Percentiles rank a stretch among this genome's conserved stretches.
Evolutionary conservation across 2,113 vertebrate species (phyloP).

Genomic region (Spea bombifrons): DNA sequence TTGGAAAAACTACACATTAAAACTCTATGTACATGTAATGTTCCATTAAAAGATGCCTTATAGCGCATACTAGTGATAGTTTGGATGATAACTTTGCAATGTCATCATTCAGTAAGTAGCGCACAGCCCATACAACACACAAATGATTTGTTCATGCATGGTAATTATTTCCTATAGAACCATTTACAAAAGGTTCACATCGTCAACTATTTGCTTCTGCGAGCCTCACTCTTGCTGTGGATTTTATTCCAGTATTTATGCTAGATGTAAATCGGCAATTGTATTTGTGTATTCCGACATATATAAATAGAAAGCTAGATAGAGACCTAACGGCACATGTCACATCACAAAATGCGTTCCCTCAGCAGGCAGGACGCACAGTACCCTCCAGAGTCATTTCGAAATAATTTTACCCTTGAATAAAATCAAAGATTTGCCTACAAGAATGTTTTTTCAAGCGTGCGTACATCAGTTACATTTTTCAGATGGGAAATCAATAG

Average conservation of each 20-base stretch:
- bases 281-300: slow-evolving; percentile 26
- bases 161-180: no score
- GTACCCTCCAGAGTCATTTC: slow-evolving; percentile 19
- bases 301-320: slow-evolving; percentile 7
- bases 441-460: slow-evolving; percentile 39
- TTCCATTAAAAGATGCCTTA: no score
- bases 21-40: no score
- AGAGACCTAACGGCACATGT: slow-evolving; percentile 27
- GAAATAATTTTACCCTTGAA: slow-evolving; percentile 46
- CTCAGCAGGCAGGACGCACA: slow-evolving; percentile 30
- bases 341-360: slow-evolving; percentile 27
- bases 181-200: no score
- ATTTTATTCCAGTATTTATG: slow-evolving; percentile 21
- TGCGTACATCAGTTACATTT: slow-evolving; percentile 19
- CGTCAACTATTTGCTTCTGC: no score
- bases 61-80: no score
- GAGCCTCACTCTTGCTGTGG: no score
- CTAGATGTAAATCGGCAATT: slow-evolving; percentile 26
- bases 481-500: slow-evolving; percentile 46
- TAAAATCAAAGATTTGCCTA: slow-evolving; percentile 36
- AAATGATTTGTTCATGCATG: no score
- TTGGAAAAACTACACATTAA: no score
- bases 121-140: no score
- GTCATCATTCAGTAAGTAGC: no score
- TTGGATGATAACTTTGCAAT: no score